Conservation (phyloP, 2,113 vertebrate species). For the Brevimyrus niger region DNA sequence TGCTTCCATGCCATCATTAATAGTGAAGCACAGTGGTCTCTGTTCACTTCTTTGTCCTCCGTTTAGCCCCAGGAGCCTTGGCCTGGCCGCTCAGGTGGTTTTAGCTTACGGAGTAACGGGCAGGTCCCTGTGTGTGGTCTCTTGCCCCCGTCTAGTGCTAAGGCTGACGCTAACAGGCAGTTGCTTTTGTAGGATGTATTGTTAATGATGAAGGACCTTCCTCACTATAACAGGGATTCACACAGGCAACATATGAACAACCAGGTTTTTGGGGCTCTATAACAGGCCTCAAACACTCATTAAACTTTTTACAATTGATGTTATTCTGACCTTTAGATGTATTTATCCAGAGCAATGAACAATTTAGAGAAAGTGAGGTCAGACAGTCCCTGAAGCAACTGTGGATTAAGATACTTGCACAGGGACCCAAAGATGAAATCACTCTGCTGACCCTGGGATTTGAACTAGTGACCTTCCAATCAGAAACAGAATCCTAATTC, state of each 20-base stretch:
- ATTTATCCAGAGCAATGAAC: neutral
- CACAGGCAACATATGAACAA: neutral
- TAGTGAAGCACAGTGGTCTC: neutral
- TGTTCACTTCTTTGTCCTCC: neutral
- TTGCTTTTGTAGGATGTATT: neutral
- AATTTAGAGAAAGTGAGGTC: neutral
- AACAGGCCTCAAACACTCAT: neutral
- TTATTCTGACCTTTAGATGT: neutral
- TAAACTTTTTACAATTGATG: neutral
- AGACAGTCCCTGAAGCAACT: neutral
- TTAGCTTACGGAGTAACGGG: slow-evolving; percentile 16
- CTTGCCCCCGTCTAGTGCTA: neutral
- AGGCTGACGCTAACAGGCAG: neutral
- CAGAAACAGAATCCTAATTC: neutral
- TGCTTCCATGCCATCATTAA: neutral
- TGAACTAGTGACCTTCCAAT: neutral
- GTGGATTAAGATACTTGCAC: neutral
- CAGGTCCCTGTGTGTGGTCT: neutral
- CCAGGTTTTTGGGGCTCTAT: neutral
- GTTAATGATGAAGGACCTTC: neutral
- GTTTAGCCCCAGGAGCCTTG: neutral
- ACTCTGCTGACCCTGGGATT: neutral
- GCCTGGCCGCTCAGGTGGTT: neutral
- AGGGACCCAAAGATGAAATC: neutral
- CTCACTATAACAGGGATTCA: neutral